These are phyloP conservation scores for Microdon myrmicae DNA, from an alignment of 2,888 invertebrate species.

Conservation along the genomic window DNA sequence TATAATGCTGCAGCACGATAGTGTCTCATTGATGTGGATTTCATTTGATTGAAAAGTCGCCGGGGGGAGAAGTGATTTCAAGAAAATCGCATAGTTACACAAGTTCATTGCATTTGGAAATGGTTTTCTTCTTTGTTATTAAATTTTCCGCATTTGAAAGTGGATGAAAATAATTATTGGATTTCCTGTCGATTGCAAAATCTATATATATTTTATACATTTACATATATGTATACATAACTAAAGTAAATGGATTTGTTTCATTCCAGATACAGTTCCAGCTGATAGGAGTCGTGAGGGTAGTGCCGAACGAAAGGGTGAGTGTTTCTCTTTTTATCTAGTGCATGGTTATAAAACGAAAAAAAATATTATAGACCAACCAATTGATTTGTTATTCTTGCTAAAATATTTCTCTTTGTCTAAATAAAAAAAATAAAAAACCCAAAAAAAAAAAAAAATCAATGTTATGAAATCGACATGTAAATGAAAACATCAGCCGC, in stretches of 20 bases:
- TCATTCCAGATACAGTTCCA: conserved; percentile 61
- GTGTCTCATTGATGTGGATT: too few species aligned
- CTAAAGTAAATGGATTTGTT: conserved; percentile 23
- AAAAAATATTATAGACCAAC: conserved; percentile 1
- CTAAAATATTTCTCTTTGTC: conserved; percentile 13
- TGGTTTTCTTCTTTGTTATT: conserved; percentile 1
- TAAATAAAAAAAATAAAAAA: conserved; percentile 9
- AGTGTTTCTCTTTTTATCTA: conserved; percentile 19
- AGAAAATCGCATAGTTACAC: too few species aligned
- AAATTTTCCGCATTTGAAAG: not conserved
- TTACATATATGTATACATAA: conserved; percentile 34
- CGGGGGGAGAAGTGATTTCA: too few species aligned
- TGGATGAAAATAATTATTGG: conserved; percentile 22
- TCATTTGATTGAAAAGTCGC: too few species aligned
- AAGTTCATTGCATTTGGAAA: conserved; percentile 3
- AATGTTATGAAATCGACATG: too few species aligned
- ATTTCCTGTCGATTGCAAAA: too few species aligned
- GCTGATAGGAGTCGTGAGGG: conserved; percentile 65
- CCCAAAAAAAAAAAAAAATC: conserved; percentile 1
- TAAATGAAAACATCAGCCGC: conserved; percentile 33
- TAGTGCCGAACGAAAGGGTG: conserved; percentile 66
- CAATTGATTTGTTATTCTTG: conserved; percentile 3
- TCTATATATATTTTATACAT: too few species aligned
- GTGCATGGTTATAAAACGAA: not conserved
- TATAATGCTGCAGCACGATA: too few species aligned